Evolutionary conservation across 2,888 invertebrate genomes (phyloP), one percentile per base, ranked within the genome.

Genomic region (Nomada ruficornis): DNA sequence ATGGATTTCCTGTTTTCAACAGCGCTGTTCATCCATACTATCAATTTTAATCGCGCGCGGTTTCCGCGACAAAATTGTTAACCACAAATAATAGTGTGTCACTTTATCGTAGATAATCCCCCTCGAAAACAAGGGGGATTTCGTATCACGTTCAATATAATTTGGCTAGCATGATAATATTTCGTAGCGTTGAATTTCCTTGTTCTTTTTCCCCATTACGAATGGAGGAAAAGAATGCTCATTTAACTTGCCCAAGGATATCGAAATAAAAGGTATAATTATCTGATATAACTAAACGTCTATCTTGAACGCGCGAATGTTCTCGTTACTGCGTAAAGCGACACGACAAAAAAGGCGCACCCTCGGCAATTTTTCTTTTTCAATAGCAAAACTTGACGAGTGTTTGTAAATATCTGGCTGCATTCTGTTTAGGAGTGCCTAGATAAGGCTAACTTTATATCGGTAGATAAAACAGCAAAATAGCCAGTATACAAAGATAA

Each of bases 1-100:
- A 9, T 50, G 36, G 13, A 63, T 63, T 75, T 87, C 78, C 78
- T 81, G 74, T 85, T 80, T 74, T 75, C 7, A 50, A 55, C 18
- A n/a, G 0, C 11, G 7, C 26, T 29, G 23, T 44, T 70, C 57
- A 47, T 64, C 60, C 36, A 18, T 67, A 68, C 65, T 52, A 26
- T 60, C 20, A 18, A 20, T 57, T 73, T 65, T 72, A 79, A 85
- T 81, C 80, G 36, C 52, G 15, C 20, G 75, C 15, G 81, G 85
- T 87, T 85, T 80, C 63, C 52, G 68, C 20, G 69, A 29, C 10
- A 54, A 72, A 80, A 77, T 44, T 76, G 44, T 55, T 47, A 44
- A 59, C 69, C 64, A 10, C 60, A 23, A 71, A 72, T 73, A 75
- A 63, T 62, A 9, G 26, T 57, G 47, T n/a, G 20, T 44, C 36